Base-by-base conservation (phyloP, 2,113 vertebrate genomes). In the Heterotilapia buettikoferi region DNA sequence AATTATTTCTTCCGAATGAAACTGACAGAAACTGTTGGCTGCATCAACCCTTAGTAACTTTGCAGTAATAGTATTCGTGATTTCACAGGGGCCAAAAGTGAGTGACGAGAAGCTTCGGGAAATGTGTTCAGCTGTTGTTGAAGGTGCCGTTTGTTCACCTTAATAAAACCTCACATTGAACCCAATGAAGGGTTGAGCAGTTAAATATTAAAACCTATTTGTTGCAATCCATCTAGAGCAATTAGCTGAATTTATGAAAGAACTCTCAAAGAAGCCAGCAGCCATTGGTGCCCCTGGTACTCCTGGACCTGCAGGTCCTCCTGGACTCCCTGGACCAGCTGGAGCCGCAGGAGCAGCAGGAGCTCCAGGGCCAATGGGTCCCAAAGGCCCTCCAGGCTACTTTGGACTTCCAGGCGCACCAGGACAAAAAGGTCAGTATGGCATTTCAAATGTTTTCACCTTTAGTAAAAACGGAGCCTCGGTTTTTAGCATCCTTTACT, bases 41-140 rank as follows among this genome's bases (percentile, higher is more conserved):
- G 24, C 40, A 18, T 76, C 16, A 12, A 78, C 43, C 24, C 71
- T 12, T 47, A 47, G 24, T 31, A 19, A 31, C 26, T 52, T 78
- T 33, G 26, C 26, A 50, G 45, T 78, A 13, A 78, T 50, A 52
- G 18, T 12, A 52, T 52, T 33, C 1, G 11, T 52, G 45, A 50
- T 52, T 86, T 86, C 29, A 86, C 83, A 97, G 97, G 97, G 97
- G 29, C 95, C 95, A 9, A 96, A 97, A 93, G 93, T 95, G 63
- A 96, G 3, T 2, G 96, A 97, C 2, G 96, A 96, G 19, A 94
- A 94, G 84, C 96, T 97, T 40, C 95, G 95, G 7, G 96, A 97
- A 43, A 96, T 97, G 63, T 97, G 97, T 63, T 93, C 95, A 47
- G 95, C 90, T 10, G 86, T 97, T 11, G 95, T 97, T 73, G 95